phyloP scores from a whole-genome alignment of 23 tunicate species.

The Halocynthia aurantium region DNA sequence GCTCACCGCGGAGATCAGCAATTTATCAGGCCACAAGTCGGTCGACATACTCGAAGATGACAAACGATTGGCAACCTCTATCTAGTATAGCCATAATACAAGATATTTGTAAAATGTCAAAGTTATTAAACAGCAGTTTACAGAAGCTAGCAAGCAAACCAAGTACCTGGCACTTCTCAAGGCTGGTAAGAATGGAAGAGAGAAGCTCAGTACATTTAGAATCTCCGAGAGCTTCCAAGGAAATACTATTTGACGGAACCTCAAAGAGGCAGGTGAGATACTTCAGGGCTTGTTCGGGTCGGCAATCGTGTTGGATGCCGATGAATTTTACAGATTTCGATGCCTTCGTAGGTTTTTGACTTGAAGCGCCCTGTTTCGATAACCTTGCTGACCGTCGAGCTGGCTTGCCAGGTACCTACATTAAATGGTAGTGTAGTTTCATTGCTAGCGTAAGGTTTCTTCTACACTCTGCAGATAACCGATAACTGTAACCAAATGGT shows the following conservation, averaged over 20 bases:
- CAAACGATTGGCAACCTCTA: slow-evolving; percentile 1
- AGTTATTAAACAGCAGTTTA: too few relatives aligned
- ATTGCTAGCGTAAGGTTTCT: too few relatives aligned
- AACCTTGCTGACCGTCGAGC: slow-evolving; percentile 7
- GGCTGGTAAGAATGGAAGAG: background rate
- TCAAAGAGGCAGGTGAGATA: background rate
- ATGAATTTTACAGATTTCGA: slow-evolving; percentile 14
- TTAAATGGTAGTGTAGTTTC: too few relatives aligned
- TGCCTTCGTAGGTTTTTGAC: background rate
- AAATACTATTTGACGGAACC: background rate
- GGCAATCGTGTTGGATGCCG: background rate
- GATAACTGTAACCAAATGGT: too few relatives aligned
- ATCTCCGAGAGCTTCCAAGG: background rate
- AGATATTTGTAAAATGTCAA: background rate
- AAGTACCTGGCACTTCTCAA: slow-evolving; percentile 22
- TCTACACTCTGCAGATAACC: too few relatives aligned
- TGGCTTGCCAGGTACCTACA: background rate
- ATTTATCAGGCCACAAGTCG: slow-evolving; percentile 7
- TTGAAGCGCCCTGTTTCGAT: background rate
- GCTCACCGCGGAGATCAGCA: background rate
- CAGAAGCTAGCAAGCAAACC: background rate
- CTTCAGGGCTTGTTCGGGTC: slow-evolving; percentile 11
- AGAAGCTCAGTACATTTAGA: background rate
- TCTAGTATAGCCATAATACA: background rate
- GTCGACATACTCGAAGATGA: background rate